Evolutionary conservation across 1,140 invertebrate genomes (phyloP).

Genomic region (Piezodorus guildinii): DNA sequence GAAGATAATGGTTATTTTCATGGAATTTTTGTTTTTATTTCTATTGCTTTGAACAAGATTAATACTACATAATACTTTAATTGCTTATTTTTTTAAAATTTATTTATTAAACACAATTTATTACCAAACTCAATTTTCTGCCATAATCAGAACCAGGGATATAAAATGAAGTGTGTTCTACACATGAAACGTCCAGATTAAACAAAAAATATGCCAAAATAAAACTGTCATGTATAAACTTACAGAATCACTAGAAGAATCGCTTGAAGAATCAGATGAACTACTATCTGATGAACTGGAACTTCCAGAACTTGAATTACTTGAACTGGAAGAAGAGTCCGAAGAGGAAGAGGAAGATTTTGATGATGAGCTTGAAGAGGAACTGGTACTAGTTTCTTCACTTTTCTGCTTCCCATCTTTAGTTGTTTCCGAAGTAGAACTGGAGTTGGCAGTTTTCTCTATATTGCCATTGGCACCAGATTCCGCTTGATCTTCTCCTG

Average conservation of each 20-base stretch:
- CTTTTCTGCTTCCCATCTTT: background rate
- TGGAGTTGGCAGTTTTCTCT: background rate
- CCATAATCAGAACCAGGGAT: too few species aligned
- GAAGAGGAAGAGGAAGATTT: slow-evolving; percentile 10
- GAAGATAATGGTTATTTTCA: too few species aligned
- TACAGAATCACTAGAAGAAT: slow-evolving; percentile 17
- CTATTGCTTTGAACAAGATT: too few species aligned
- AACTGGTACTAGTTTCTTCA: background rate
- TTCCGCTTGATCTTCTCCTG: background rate
- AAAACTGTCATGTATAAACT: too few species aligned
- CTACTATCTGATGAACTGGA: slow-evolving; percentile 12
- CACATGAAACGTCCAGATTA: too few species aligned
- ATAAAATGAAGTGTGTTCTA: too few species aligned
- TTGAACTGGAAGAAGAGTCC: slow-evolving; percentile 8
- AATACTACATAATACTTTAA: too few species aligned
- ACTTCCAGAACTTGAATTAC: slow-evolving; percentile 13
- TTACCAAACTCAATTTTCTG: too few species aligned
- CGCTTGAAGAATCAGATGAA: slow-evolving; percentile 19
- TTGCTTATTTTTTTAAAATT: too few species aligned
- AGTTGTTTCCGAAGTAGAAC: background rate
- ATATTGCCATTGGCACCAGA: background rate
- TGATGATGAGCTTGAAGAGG: background rate
- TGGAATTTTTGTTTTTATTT: too few species aligned
- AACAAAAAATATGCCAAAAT: too few species aligned
- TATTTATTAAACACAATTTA: too few species aligned